Evolutionary conservation across 2,797 vertebrate species (phyloP), one percentile per base, ranked within the genome.

Genomic region (Dicrostonyx torquatus): DNA sequence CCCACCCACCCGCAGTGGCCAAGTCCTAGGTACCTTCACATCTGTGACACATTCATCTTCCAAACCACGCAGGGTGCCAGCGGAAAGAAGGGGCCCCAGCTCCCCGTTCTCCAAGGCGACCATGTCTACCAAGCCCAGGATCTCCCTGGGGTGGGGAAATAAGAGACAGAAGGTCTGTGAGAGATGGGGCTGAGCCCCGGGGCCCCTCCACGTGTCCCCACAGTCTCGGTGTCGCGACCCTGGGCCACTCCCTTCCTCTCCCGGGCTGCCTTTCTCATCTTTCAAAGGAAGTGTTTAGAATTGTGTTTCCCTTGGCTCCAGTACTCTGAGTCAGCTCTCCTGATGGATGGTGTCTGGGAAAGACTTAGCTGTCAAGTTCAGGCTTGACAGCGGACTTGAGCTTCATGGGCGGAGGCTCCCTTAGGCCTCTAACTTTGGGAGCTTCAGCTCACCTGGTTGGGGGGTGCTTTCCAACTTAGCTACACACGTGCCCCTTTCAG

Each of bases 31-130:
- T 98, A 99, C 99, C 99, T 99, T 98, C 70, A 99, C 99, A 0
- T 99, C 99, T 14, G 98, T 98, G 18, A 99, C 98, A 87, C 99
- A 99, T 96, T 99, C 98, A 85, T 99, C 98, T 95, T 99, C 99
- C 94, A 99, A 98, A 75, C 98, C 75, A 5, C 98, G 98, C 76
- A 99, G 98, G 0, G 98, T 99, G 94, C 99, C 99, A 0, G 98
- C 88, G 0, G 99, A 97, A 95, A 99, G 97, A 73, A 99, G 98
- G 1, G 99, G 98, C 0, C 98, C 98, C 64, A 99, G 97, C 6
- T 98, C 98, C 45, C 98, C 97, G 50, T 98, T 99, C 96, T 99
- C 98, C n/a, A 99, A 98, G 31, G 98, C 98, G 0, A 99, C 99
- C 80, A 99, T 98, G 78, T 99, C 99, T 15, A 99, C 98, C 60